Conservation (phyloP, 2,797 vertebrate species). For the Cryptoprocta ferox region DNA sequence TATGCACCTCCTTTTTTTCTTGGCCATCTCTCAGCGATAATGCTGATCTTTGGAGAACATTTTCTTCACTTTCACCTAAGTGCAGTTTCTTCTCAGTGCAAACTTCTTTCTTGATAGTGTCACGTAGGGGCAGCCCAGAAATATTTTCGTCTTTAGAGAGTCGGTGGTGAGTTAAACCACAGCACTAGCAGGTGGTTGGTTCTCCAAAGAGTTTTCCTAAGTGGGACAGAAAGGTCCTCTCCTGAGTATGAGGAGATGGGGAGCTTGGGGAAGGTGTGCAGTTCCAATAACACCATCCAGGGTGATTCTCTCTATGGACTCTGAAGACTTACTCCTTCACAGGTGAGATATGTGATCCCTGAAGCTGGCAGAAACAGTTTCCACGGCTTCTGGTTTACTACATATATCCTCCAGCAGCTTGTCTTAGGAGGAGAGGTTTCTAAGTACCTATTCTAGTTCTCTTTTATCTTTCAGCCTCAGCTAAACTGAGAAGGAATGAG, state of each 20-base stretch:
- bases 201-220: not conserved
- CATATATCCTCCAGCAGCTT: not conserved
- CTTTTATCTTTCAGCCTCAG: not conserved
- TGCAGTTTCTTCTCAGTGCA: fast-evolving
- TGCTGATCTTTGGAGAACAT: not conserved
- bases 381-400: not conserved
- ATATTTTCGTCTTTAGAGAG: not conserved
- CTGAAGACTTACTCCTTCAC: not conserved
- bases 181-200: not conserved
- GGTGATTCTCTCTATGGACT: not conserved
- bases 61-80: not conserved
- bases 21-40: not conserved
- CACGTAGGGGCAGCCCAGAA: fast-evolving
- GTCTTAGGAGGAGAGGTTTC: not conserved
- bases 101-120: not conserved
- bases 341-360: not conserved
- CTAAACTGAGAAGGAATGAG: not conserved
- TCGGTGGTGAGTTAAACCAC: not conserved
- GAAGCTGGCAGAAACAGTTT: not conserved
- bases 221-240: not conserved
- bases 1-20: too few species aligned
- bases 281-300: not conserved
- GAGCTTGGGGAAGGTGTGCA: not conserved
- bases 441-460: not conserved
- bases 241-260: fast-evolving